Evolutionary conservation across 2,888 invertebrate genomes (phyloP), one percentile per base, ranked within the genome.

Genomic region (Ophion slaviceki): DNA sequence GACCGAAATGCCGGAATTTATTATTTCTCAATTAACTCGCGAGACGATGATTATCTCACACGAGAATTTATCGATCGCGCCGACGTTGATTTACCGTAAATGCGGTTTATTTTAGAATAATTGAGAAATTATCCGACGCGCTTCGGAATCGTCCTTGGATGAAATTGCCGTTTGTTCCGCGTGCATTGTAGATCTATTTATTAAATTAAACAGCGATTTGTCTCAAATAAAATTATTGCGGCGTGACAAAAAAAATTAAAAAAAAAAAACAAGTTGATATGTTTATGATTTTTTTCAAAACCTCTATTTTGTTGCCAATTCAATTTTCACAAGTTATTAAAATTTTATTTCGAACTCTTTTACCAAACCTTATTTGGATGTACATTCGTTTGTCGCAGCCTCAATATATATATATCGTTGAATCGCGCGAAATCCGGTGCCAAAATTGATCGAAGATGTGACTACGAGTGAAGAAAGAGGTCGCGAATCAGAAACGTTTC

Each of bases 381-480:
- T 40, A 40, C 0, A 8, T 40, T 0, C 40, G 40, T 40, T 40
- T 40, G 40, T 40, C 40, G 40, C 40, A 40, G 0, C 40, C 6
- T 40, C 40, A 8, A 24, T 24, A 24, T 24, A 24, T 24, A 7
- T 17, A 28, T 5, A 10, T 17, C 17, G 14, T 17, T 8, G 7
- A 70, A 67, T 67, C 10, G n/a, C 40, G 47, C 14, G 14, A 47
- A 11, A 47, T 47, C 14, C 45, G 45, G 45, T 64, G 64, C 28
- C 28, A 32, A 75, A 17, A 67, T 36, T 11, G 14, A 14, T 57
- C 20, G 28, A 70, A 36, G 24, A 57, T 24, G 61, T 24, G 67
- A 47, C 7, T 40, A 40, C 28, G 3, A 64, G 59, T 59, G 82
- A 82, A 82, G 85, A 82, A 79, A 79, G 76, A 81, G 84, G 80